A percentile compares a stretch with the other conserved stretches of the same genome.
Evolutionary conservation across 2,113 vertebrate species (phyloP).

Genomic region (Chauna torquata): DNA sequence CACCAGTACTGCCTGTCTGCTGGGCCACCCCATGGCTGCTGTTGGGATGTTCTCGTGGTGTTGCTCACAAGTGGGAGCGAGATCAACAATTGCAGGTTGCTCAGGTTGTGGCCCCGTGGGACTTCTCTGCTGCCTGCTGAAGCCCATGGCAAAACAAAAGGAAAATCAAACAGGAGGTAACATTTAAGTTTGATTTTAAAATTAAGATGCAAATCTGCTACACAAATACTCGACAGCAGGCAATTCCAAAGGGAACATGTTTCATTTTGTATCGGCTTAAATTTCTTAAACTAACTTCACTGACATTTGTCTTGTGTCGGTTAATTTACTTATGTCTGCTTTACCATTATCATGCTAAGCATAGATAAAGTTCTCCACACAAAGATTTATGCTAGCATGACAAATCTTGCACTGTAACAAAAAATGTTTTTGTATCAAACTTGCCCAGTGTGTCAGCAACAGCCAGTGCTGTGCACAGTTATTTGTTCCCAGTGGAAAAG

Average conservation of each 20-base stretch:
- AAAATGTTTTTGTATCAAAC: neutral
- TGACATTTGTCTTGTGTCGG: constrained; percentile 10
- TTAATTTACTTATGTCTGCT: constrained; percentile 35
- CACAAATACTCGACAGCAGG: constrained; percentile 8
- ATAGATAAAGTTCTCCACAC: neutral
- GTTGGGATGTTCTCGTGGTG: no score
- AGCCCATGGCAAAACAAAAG: neutral
- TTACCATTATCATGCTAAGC: neutral
- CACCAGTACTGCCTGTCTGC: neutral
- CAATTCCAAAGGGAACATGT: constrained; percentile 6
- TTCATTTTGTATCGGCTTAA: constrained; percentile 41
- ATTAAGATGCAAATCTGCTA: constrained; percentile 58
- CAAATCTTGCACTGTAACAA: neutral
- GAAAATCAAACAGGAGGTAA: constrained; percentile 3
- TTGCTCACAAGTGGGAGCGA: neutral
- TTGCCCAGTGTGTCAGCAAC: neutral
- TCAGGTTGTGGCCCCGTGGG: accelerated
- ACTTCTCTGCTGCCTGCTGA: accelerated
- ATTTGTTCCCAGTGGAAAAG: neutral
- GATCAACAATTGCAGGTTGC: neutral
- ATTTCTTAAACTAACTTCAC: constrained; percentile 38
- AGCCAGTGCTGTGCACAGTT: accelerated
- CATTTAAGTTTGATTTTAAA: constrained; percentile 52
- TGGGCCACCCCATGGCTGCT: neutral
- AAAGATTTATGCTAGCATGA: neutral